Evolutionary conservation across 2,113 vertebrate species (phyloP).

Genomic region (Phyllostomus discolor): DNA sequence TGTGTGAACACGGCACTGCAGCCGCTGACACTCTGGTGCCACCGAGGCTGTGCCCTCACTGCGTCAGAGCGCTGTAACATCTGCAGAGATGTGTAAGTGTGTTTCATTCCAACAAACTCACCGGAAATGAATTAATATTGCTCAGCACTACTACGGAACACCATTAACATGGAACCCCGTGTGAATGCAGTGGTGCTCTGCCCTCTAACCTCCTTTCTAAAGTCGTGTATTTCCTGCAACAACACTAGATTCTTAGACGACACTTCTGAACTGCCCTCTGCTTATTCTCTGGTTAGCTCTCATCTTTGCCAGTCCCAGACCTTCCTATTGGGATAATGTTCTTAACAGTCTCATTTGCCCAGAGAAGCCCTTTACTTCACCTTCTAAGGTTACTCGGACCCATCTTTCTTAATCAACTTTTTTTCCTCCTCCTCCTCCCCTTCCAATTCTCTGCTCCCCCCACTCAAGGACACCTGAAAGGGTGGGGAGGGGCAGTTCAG

Average conservation of each 20-base stretch:
- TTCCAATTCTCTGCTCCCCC: background rate
- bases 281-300: background rate
- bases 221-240: background rate
- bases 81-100: background rate
- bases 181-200: background rate
- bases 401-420: conserved; percentile 1
- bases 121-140: background rate
- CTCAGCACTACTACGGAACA: background rate
- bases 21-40: background rate
- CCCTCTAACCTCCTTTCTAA: background rate
- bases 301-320: background rate
- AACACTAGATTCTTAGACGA: background rate
- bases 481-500: background rate
- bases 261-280: background rate
- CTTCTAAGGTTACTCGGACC: background rate
- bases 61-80: background rate
- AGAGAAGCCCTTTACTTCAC: background rate
- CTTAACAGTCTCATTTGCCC: background rate
- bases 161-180: background rate
- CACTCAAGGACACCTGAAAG: conserved; percentile 47
- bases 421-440: background rate
- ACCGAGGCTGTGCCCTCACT: background rate
- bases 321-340: background rate
- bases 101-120: background rate
- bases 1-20: background rate